Evolutionary conservation across 30 jellyfish, hydroid and myxozoan species (phyloP), one percentile per base, ranked within the genome.

Genomic region (Turritopsis dohrnii): DNA sequence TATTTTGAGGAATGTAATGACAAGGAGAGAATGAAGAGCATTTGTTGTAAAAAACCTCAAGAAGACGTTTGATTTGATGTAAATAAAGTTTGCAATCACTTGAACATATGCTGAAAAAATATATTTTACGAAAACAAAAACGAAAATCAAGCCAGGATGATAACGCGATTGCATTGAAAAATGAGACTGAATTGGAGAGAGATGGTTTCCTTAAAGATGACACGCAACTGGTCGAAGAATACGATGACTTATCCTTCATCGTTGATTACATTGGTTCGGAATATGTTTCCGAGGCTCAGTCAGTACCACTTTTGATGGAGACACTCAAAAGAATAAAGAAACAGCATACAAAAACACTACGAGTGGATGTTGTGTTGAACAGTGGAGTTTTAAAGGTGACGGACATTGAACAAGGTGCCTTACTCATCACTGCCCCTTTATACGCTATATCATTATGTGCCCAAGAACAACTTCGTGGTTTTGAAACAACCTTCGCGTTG

Each of bases 391-490:
- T 94, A 52, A 89, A 89, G 82, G 96, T 94, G 52, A 90, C 92
- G 1, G 92, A 94, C 54, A 93, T 83, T 18, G 69, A 88, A 27
- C 99, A 94, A 82, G 99, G 99, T 3, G 97, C 99, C 4, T 81
- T 94, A 92, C 90, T 94, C 21, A 89, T 94, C 26, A 94, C 99
- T 18, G 99, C 99, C 28, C 99, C 99, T 23, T 88, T 89, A 21
- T 94, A 94, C 65, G 99, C 99, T 17, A 95, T 94, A 18, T 97
- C 99, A 7, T 53, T 88, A n/a, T 89, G 97, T 71, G 99, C 96
- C 69, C 97, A 89, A 71, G 99, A 94, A 69, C 97, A 94, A 83
- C 88, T 94, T 1, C 84, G 97, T 0, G 99, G 99, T 13, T 94
- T 94, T 80, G 99, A 94, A 21, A 88, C 99, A 23, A 86, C 96